Evolutionary conservation across 2,797 vertebrate species (phyloP), one percentile per base, ranked within the genome.

Genomic region (Natrix natrix): DNA sequence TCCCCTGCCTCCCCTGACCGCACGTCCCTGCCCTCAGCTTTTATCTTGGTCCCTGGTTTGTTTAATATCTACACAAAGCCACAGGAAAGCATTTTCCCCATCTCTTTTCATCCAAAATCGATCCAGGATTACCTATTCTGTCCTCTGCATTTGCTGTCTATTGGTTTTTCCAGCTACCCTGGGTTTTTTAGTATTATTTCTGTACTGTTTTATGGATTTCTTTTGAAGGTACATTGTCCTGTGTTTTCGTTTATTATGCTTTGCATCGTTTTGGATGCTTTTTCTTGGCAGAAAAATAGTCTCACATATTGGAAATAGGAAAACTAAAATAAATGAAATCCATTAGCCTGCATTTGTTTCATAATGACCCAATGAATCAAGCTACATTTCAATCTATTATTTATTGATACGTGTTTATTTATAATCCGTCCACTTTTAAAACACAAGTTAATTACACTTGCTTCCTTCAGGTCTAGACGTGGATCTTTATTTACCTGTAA

Each of bases 381-480:
- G 92, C 48, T 63, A n/a, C 91, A 52, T 61, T 91, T 91, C 90
- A 93, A 93, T 93, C 92, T 63, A 94, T 92, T 88, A 89, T 91
- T 91, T 91, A 91, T 91, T 91, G 60, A 91, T 60, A n/a, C 74
- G 24, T n/a, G 20, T n/a, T 74, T 91, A 69, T 91, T 91, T 61
- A 60, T 87, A 61, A 26, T 8, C 56, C 88, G 92, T 69, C 86
- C 87, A 17, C 14, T 69, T 94, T 94, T 92, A 93, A 90, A 89
- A 61, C 22, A 52, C 37, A 93, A 91, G 0, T 0, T 20, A 56
- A 37, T 37, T 90, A 92, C 37, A 87, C 89, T 88, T 95, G 90
- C 26, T 95, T 91, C 93, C 89, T 92, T 92, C 55, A 93, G 91
- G 89, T 94, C n/a, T 69, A 95, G 87, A 56, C 83, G 69, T 83